Conservation (phyloP, 2,797 vertebrate species). For the Paedocypris micromegethes region DNA sequence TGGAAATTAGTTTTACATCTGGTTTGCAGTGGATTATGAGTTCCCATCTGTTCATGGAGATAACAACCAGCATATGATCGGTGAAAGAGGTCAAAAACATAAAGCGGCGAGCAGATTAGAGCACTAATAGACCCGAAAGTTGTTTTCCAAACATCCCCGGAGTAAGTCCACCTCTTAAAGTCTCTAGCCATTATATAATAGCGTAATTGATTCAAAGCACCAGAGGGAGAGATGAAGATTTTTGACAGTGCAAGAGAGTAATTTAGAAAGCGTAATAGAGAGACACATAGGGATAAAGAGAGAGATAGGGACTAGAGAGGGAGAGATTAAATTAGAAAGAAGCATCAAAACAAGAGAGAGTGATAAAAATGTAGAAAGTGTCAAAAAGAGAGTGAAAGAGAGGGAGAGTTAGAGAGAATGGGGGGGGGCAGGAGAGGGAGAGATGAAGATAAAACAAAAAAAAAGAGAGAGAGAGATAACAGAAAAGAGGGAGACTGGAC, state of each 20-base stretch:
- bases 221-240: too few relatives aligned
- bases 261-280: neutral
- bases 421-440: too few relatives aligned
- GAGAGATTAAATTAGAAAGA: too few relatives aligned
- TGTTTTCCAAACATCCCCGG: neutral
- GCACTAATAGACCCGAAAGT: neutral
- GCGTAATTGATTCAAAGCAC: neutral
- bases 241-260: neutral
- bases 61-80: neutral
- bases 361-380: too few relatives aligned
- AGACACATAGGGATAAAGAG: too few relatives aligned
- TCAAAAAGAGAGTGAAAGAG: too few relatives aligned
- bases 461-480: too few relatives aligned
- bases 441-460: too few relatives aligned
- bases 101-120: neutral
- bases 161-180: neutral
- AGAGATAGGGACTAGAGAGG: too few relatives aligned
- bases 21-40: conserved; percentile 21
- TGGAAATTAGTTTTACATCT: conserved; percentile 26
- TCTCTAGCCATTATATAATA: conserved; percentile 19
- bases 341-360: too few relatives aligned
- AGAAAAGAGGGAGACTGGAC: too few relatives aligned
- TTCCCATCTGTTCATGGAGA: conserved; percentile 19
- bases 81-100: neutral
- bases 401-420: too few relatives aligned